Evolutionary conservation across 53 echinoderm and acorn worm genomes (phyloP), one percentile per base, ranked within the genome.

Genomic region (Hippasteria phrygiana): DNA sequence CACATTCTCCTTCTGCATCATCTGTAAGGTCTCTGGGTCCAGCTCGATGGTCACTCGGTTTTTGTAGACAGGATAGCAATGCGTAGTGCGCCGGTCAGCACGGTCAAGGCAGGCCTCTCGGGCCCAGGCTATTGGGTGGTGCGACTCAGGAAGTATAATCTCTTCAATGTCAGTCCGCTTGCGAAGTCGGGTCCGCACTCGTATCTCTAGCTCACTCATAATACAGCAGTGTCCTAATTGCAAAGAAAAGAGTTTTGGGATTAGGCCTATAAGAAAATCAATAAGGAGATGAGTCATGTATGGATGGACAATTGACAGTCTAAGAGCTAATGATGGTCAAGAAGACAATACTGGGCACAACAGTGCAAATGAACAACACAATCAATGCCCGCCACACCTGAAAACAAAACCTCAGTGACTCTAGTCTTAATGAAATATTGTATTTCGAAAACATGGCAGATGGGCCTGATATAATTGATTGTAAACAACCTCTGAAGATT

Each of bases 191-290:
- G 89, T 78, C 78, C 89, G 79, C 70, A 89, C 79, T 78, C 79
- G 89, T 53, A 89, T 89, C 79, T 89, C 72, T 40, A 88, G 77
- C 29, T 89, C 89, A 78, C 78, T 89, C 89, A 89, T 89, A 79
- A 78, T 89, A 78, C 71, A 89, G 81, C 81, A 81, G 81, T 63
- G 65, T 65, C 22, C 81, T 81, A 65, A 27, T 73, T n/a, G 37
- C 3, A 2, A 0, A 34, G n/a, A 72, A 22, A 26, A 31, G 31
- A 76, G 31, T n/a, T n/a, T n/a, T n/a, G n/a, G n/a, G n/a, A n/a
- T n/a, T n/a, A n/a, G n/a, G n/a, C n/a, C 48, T 48, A 53, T 12
- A 48, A 76, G 31, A 76, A n/a, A 42, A 81, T 81, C 63, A 81
- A 63, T 64, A 62, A 62, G 8, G 18, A 8, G 6, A 40, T 72